Evolutionary conservation across 2,113 vertebrate species (phyloP), one percentile per base, ranked within the genome.

Genomic region (Myiopsitta monachus): DNA sequence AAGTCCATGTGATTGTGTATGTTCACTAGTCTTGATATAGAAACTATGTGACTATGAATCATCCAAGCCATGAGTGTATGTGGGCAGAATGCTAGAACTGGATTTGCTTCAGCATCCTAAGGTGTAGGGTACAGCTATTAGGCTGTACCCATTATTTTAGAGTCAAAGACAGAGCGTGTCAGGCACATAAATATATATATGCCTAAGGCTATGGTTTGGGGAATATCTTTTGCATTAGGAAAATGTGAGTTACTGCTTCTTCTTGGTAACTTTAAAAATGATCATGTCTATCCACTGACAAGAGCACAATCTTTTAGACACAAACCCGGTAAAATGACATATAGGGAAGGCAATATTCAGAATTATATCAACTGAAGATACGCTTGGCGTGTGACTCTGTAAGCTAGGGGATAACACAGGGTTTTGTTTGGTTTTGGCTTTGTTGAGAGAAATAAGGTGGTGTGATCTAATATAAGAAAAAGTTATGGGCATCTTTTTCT

Each of bases 31-130:
- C 96, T 93, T 36, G 91, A 97, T 97, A 96, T 96, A 97, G 96
- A 92, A 96, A 52, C 77, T 46, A 33, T 66, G 95, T 97, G 96
- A 97, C 96, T 95, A 2, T 97, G 96, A 96, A 95, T 97, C 96
- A 97, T 95, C 94, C 43, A 10, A 10, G 9, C 91, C 89, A 61
- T 90, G 95, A 89, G 83, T 26, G 57, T 72, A 43, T 68, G 95
- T 97, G 64, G 95, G 96, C 95, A 97, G 95, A 9, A 95, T 39
- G 87, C 55, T 92, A 39, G 80, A 82, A 27, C 77, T 72, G 39
- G 49, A 26, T 88, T 14, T 88, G 83, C 81, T 81, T 77, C 55
- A 81, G 80, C 80, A 88, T 51, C 72, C 61, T 51, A 13, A 12
- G 5, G 22, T 63, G 47, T 39, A 38, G 81, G 46, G 61, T 57